phyloP scores from a whole-genome alignment of 2,113 vertebrate genomes.

The Glaucomys volans region DNA sequence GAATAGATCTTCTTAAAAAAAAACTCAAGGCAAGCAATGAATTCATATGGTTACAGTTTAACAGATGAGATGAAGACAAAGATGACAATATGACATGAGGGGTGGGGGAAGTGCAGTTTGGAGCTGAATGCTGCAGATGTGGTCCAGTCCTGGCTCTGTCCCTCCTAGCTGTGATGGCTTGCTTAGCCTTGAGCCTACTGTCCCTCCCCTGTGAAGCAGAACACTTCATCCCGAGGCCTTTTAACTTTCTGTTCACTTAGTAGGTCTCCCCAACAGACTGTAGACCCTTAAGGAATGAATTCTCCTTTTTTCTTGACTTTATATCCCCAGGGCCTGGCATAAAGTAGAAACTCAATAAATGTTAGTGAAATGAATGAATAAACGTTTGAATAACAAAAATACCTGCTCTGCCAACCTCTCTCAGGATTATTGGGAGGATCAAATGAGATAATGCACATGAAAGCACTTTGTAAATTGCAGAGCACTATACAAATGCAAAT shows the following conservation, averaged over 20 bases:
- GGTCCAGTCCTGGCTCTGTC: background rate
- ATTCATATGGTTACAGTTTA: background rate
- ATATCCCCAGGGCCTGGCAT: slow-evolving; percentile 58
- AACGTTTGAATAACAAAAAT: slow-evolving; percentile 83
- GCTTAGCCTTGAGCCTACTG: background rate
- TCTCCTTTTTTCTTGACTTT: slow-evolving; percentile 45
- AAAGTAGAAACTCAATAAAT: slow-evolving; percentile 83
- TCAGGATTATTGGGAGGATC: slow-evolving; percentile 81
- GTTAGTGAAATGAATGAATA: slow-evolving; percentile 78
- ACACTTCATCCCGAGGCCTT: background rate
- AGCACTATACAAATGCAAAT: slow-evolving; percentile 84
- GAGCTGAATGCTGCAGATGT: background rate
- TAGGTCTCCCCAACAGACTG: background rate
- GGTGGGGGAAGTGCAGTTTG: accelerated
- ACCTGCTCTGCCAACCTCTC: slow-evolving; percentile 79
- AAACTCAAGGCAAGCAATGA: background rate
- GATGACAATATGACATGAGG: background rate
- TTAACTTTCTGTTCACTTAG: slow-evolving; percentile 45
- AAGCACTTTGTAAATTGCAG: slow-evolving; percentile 83
- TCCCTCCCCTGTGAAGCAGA: background rate
- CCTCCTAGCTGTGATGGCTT: background rate
- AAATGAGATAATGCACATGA: slow-evolving; percentile 83
- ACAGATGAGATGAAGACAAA: background rate
- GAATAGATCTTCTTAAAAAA: background rate
- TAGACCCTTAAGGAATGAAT: background rate